Base-by-base conservation (phyloP, 2,888 invertebrate genomes). In the Synanthedon andrenaeformis region DNA sequence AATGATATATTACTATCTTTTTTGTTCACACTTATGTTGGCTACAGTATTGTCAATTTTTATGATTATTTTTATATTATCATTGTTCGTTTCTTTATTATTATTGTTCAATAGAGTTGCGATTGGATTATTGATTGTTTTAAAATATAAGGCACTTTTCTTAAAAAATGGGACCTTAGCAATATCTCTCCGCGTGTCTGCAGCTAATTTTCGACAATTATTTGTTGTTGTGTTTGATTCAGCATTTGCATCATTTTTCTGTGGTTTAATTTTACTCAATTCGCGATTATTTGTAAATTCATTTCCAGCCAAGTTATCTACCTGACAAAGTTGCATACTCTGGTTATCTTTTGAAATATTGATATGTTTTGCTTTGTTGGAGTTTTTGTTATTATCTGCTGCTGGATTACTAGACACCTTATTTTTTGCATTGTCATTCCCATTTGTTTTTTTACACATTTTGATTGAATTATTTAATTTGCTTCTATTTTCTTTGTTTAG, bases 391-490 rank as follows among this genome's bases (percentile, higher is more conserved):
- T 76, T 49, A 6, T 17, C 42, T 53, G 14, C 51, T 54, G 23
- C 52, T 54, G 41, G n/a, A 45, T 45, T 35, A 8, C 3, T 6
- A 10, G 35, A 35, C 10, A 10, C 35, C 41, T 52, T 54, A 41
- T 12, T 49, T 49, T n/a, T 49, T 45, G 49, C 49, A 49, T 14
- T 19, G 13, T 35, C 35, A 35, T 35, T 35, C 10, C 8, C 8
- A 35, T 35, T 19, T 11, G 70, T 68, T 61, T 76, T 84, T 57
- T 84, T 83, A 57, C 72, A 76, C 77, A 79, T 80, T 70, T 87
- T 83, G 61, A 85, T 81, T 41, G 88, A 88, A 52, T 84, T 76
- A 78, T 87, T 84, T 8, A 88, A 60, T 70, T 87, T 88, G 57
- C 68, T 84, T 62, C 66, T 79, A 56, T 78, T 76, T 56, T 70